Evolutionary conservation across 2,113 vertebrate genomes (phyloP).

Genomic region (Columba livia): DNA sequence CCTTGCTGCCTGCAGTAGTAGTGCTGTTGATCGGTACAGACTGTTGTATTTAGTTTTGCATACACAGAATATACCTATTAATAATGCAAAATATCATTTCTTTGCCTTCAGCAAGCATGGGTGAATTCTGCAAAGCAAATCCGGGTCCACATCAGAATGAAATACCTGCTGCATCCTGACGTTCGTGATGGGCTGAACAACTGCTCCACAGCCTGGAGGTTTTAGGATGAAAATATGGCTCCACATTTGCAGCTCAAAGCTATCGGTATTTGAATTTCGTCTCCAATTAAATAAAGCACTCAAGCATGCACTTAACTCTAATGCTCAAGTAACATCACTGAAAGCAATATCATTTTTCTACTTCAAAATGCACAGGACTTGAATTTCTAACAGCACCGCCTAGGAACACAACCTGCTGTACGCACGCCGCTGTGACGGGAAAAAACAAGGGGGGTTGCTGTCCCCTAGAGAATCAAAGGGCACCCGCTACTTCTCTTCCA

Average conservation of each 20-base stretch:
- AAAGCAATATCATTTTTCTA: neutral
- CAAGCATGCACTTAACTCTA: neutral
- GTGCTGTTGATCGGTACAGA: neutral
- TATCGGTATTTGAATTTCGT: neutral
- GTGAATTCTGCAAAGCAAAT: neutral
- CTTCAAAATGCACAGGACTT: neutral
- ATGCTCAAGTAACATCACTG: neutral
- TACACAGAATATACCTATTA: no score
- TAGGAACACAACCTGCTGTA: neutral
- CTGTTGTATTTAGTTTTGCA: neutral
- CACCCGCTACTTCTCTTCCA: no score
- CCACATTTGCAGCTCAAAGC: neutral
- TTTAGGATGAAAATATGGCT: neutral
- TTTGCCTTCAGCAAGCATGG: rapidly evolving
- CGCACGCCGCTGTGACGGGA: no score
- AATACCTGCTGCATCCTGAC: neutral
- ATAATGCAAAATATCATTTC: no score
- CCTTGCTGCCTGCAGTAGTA: neutral
- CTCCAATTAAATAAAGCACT: neutral
- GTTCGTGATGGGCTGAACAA: rapidly evolving
- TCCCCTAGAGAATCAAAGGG: no score
- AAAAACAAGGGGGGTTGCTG: no score
- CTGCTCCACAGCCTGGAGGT: neutral
- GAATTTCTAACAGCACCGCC: neutral
- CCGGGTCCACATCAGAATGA: neutral